These are phyloP conservation scores for Zenarchopterus dispar DNA, from an alignment of 2,797 vertebrate genomes.

Conservation along the genomic window DNA sequence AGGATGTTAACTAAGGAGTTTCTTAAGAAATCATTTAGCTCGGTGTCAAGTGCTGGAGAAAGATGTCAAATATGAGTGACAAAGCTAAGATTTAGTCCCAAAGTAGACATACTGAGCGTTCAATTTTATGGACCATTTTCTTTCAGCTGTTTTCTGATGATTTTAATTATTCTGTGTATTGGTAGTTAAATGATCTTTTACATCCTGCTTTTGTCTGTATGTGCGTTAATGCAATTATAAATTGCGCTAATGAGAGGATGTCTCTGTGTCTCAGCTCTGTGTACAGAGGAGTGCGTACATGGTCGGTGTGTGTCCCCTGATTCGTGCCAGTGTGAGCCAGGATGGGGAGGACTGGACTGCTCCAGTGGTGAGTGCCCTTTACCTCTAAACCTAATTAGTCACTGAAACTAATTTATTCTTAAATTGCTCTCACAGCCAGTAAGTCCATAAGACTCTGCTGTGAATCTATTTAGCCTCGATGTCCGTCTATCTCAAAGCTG, in stretches of 20 bases:
- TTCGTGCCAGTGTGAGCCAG: constrained; percentile 97
- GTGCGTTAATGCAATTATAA: constrained; percentile 44
- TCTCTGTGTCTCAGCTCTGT: constrained; percentile 83
- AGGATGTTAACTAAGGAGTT: constrained; percentile 74
- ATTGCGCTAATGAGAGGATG: constrained; percentile 39
- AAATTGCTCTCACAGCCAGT: constrained; percentile 70
- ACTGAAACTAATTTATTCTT: constrained; percentile 67
- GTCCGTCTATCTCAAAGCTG: constrained; percentile 73
- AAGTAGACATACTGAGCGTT: constrained; percentile 60
- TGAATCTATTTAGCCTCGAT: constrained; percentile 64
- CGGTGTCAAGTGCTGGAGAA: constrained; percentile 54
- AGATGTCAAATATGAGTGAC: constrained; percentile 60
- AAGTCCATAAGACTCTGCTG: constrained; percentile 60
- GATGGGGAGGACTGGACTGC: constrained; percentile 98
- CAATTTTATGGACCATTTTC: constrained; percentile 64
- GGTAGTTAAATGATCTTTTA: constrained; percentile 59
- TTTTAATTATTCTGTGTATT: constrained; percentile 65
- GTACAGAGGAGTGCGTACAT: constrained; percentile 95
- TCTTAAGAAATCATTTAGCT: constrained; percentile 64
- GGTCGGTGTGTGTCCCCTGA: constrained; percentile 97
- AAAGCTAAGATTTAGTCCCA: constrained; percentile 50
- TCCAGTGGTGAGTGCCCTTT: constrained; percentile 93
- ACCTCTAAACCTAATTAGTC: constrained; percentile 44
- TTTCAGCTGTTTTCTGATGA: constrained; percentile 52
- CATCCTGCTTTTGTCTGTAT: constrained; percentile 29